A percentile compares a stretch with the other conserved stretches of the same genome.
Evolutionary conservation across 1,140 invertebrate species (phyloP).

Genomic region (Hyles vespertilio): DNA sequence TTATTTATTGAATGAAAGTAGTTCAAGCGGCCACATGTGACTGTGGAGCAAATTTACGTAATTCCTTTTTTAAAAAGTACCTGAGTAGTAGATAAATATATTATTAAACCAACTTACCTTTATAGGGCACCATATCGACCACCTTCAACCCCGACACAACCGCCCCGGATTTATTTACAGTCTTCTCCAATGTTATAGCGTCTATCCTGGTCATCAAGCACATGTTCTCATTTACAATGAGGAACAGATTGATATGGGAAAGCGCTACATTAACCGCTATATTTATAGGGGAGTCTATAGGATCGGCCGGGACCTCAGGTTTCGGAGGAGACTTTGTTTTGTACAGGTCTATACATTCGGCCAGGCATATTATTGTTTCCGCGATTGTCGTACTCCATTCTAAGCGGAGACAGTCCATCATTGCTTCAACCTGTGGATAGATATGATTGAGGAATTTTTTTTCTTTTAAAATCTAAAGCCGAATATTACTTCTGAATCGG

Average conservation of each 20-base stretch:
- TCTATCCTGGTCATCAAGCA: constrained; percentile 67
- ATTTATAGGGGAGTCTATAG: constrained; percentile 32
- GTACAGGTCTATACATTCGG: constrained; percentile 59
- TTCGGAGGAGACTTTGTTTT: constrained; percentile 8
- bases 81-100: not conserved
- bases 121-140: constrained; percentile 65
- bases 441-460: too few species aligned
- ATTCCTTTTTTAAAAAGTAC: too few species aligned
- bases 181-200: constrained; percentile 61
- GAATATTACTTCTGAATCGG: too few species aligned
- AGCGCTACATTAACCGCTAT: constrained; percentile 59
- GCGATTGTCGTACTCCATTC: constrained; percentile 63
- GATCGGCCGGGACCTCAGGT: constrained; percentile 5
- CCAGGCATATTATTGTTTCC: constrained; percentile 46
- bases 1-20: too few species aligned
- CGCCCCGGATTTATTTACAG: constrained; percentile 40
- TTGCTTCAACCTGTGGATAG: constrained; percentile 61
- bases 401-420: constrained; percentile 68
- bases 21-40: too few species aligned
- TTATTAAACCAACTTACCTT: constrained; percentile 36
- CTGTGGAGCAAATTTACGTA: too few species aligned
- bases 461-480: too few species aligned
- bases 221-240: constrained; percentile 54
- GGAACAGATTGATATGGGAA: constrained; percentile 70
- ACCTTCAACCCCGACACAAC: constrained; percentile 66